Base-by-base conservation (phyloP, 2,888 invertebrate species). In the Gortyna flavago region DNA sequence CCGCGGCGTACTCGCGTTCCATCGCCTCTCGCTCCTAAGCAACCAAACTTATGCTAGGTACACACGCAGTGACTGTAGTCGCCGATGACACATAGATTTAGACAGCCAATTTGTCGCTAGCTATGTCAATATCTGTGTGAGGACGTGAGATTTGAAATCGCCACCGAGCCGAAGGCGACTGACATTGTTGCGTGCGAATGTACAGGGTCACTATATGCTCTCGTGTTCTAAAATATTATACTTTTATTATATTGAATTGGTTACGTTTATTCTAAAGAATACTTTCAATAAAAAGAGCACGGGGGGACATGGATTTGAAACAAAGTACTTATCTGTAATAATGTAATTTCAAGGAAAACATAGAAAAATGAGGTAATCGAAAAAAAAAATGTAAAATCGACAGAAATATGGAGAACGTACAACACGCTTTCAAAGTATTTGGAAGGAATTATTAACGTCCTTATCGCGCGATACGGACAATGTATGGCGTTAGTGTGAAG, bases 1-100 rank as follows among this genome's bases (percentile, higher is more conserved):
- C 98, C 0, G 97, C 97, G 7, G 97, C 97, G 95, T 98, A 98
- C 90, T 98, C 98, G 80, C 97, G 95, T 90, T 97, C 97, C 96
- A 97, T 97, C 87, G 95, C 97, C 88, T 94, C 94, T 1, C 97
- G 97, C 91, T 97, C 97, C 97, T 97, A 11, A 18, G 13, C 21
- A 8, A 69, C 11, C n/a, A 38, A 61, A 69, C 0, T 7, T 1
- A 21, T n/a, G n/a, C n/a, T 69, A n/a, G n/a, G 41, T 65, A n/a
- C 59, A 35, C 57, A 25, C 18, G 32, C 57, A n/a, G 3, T 48
- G 8, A 32, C 21, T 66, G 29, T 13, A 67, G 3, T 7, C 29
- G 7, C 21, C 44, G 67, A 8, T 16, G 13, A 48, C 4, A 21
- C 21, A 48, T 29, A 21, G 1, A 67, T 29, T 29, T 48, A 13